Conservation (phyloP, 2,797 vertebrate genomes). For the Enteromius unitaeniatus region DNA sequence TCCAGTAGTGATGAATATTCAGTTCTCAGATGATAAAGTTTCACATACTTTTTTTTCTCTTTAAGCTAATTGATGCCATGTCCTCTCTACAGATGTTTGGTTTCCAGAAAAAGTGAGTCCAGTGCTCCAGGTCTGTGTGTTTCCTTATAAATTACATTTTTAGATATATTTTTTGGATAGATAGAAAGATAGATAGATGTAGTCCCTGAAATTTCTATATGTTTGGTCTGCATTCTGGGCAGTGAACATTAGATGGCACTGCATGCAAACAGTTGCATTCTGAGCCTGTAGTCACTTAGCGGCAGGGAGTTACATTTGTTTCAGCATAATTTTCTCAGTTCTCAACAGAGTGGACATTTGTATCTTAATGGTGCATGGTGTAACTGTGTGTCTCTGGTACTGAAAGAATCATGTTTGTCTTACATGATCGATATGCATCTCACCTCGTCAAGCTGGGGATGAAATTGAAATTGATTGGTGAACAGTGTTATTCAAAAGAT, state of each 20-base stretch:
- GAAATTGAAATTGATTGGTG: conserved; percentile 67
- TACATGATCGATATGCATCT: conserved; percentile 63
- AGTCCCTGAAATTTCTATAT: neutral
- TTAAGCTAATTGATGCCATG: too few species aligned
- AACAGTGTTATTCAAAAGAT: conserved; percentile 62
- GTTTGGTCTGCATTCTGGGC: conserved; percentile 34
- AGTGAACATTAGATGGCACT: conserved; percentile 58
- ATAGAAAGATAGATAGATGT: neutral
- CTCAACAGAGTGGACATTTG: conserved; percentile 56
- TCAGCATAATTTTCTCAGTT: conserved; percentile 56
- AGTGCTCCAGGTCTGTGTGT: too few species aligned
- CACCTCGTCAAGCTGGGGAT: conserved; percentile 58
- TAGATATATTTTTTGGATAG: too few species aligned
- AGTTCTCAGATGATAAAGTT: too few species aligned
- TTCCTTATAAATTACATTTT: too few species aligned
- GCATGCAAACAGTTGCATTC: conserved; percentile 37
- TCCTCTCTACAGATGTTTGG: too few species aligned
- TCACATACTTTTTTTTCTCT: too few species aligned
- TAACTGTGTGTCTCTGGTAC: conserved; percentile 53
- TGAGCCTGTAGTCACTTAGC: conserved; percentile 15
- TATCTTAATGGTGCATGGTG: conserved; percentile 47
- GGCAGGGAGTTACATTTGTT: conserved; percentile 53
- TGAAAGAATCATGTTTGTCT: conserved; percentile 62
- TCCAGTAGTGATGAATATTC: too few species aligned
- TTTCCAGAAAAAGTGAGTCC: too few species aligned